Evolutionary conservation across 2,113 vertebrate species (phyloP).

Genomic region (Aepyceros melampus): DNA sequence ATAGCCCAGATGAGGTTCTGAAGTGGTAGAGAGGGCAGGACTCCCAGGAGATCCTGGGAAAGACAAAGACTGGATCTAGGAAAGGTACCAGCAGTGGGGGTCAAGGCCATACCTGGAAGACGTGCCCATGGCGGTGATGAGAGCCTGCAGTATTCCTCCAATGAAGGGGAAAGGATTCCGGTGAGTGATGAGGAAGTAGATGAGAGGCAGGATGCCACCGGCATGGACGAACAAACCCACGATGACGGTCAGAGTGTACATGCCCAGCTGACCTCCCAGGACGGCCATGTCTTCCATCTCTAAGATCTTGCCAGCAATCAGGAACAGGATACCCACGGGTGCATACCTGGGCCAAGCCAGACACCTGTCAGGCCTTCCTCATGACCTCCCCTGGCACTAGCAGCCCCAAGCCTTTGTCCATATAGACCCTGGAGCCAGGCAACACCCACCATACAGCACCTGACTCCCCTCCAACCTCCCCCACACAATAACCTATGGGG

Average conservation of each 20-base stretch:
- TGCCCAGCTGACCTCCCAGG: slow-evolving; percentile 94
- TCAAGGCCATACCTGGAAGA: slow-evolving; percentile 89
- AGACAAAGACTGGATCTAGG: background rate
- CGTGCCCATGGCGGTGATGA: slow-evolving; percentile 95
- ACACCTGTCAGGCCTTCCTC: background rate
- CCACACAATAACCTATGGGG: background rate
- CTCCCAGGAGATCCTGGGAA: background rate
- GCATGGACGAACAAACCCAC: slow-evolving; percentile 94
- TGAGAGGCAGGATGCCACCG: slow-evolving; percentile 90
- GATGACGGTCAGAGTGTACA: slow-evolving; percentile 95
- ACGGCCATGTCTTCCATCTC: slow-evolving; percentile 95
- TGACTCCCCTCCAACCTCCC: background rate
- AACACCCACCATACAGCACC: background rate
- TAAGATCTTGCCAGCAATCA: slow-evolving; percentile 96
- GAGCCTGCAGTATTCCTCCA: slow-evolving; percentile 92
- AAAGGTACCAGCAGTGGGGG: background rate
- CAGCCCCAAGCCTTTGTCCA: background rate
- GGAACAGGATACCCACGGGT: slow-evolving; percentile 95
- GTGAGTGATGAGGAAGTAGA: slow-evolving; percentile 93
- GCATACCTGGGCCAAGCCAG: slow-evolving; percentile 87
- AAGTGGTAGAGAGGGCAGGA: background rate
- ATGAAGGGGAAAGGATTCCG: slow-evolving; percentile 94
- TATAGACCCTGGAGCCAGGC: background rate
- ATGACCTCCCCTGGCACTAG: slow-evolving; percentile 7
- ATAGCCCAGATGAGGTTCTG: background rate